Base-by-base conservation (phyloP, 2,888 invertebrate species). In the Deilephila elpenor region DNA sequence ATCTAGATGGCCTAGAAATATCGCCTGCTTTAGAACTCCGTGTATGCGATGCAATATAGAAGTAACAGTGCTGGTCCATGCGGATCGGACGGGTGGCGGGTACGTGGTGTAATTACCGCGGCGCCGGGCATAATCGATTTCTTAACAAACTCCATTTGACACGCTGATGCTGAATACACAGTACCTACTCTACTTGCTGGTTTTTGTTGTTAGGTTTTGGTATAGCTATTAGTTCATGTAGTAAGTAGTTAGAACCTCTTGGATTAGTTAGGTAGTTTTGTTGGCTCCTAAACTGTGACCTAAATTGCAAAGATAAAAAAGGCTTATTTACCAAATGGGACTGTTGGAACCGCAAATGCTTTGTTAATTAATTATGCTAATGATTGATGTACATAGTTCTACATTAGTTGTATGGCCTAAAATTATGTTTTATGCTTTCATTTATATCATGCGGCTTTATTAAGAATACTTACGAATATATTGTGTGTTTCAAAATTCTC, bases 81-180 rank as follows among this genome's bases (percentile, higher is more conserved):
- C 56, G 56, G n/a, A 56, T 56, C 34, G 37, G 8, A 62, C n/a
- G 5, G n/a, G n/a, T 14, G 56, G n/a, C 62, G n/a, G 44, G 25
- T 67, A 67, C 67, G 51, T 67, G 67, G 25, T 51, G 25, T 25
- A 67, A 67, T 67, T 67, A 67, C 67, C 44, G 17, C 67, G 44
- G 14, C 67, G 67, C 25, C 67, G 25, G 25, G 25, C 25, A 25
- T 67, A 67, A 51, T 67, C 51, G 44, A 51, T 25, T 67, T 44
- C 67, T 67, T 67, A 25, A 67, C 51, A 67, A 67, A 51, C 25
- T 6, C 1, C 44, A 29, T 67, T 67, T 25, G 67, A 25, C 25
- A 44, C 44, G 67, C 67, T 67, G 25, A 51, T 44, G 44, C 34
- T 62, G 5, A 56, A 62, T 44, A 67, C 44, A 44, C 5, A 56